These are phyloP conservation scores for Gymnodraco acuticeps DNA, from an alignment of 2,797 vertebrate species.

Conservation along the genomic window DNA sequence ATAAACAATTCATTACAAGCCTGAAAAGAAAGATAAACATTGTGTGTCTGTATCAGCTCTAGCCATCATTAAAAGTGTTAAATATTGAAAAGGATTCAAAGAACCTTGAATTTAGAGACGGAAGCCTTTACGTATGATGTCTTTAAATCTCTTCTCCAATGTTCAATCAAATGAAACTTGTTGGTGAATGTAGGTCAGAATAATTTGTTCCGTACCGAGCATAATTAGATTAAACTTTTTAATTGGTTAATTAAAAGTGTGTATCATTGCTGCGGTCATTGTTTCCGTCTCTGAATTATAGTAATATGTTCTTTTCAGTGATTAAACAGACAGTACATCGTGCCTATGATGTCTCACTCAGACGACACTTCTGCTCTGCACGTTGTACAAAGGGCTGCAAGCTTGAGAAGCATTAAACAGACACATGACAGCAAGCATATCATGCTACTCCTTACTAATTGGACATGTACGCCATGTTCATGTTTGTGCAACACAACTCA, in stretches of 20 bases:
- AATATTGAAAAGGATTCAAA: neutral
- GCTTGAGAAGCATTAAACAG: conserved; percentile 21
- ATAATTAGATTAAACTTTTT: conserved; percentile 43
- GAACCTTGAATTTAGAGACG: conserved; percentile 3
- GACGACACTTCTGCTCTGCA: conserved; percentile 8
- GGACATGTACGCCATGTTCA: neutral
- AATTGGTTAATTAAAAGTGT: conserved; percentile 50
- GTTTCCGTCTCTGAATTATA: conserved; percentile 33
- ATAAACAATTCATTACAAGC: conserved; percentile 47
- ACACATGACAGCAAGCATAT: neutral
- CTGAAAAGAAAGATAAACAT: conserved; percentile 47
- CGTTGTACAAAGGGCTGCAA: conserved; percentile 18
- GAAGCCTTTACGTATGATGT: conserved; percentile 11
- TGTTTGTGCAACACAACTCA: conserved; percentile 4
- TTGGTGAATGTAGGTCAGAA: conserved; percentile 41
- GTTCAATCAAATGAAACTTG: conserved; percentile 38
- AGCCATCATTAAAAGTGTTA: conserved; percentile 11
- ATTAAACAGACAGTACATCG: conserved; percentile 28
- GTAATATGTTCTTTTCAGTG: conserved; percentile 19
- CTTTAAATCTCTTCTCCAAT: conserved; percentile 33
- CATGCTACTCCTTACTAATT: neutral
- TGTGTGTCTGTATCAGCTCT: conserved; percentile 20
- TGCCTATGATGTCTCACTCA: conserved; percentile 35
- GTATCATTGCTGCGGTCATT: conserved; percentile 30
- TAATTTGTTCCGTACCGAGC: conserved; percentile 25